Percentiles rank a stretch among this genome's conserved stretches.
Conservation (phyloP, 2,113 vertebrate genomes). For the Misgurnus mizolepis region DNA sequence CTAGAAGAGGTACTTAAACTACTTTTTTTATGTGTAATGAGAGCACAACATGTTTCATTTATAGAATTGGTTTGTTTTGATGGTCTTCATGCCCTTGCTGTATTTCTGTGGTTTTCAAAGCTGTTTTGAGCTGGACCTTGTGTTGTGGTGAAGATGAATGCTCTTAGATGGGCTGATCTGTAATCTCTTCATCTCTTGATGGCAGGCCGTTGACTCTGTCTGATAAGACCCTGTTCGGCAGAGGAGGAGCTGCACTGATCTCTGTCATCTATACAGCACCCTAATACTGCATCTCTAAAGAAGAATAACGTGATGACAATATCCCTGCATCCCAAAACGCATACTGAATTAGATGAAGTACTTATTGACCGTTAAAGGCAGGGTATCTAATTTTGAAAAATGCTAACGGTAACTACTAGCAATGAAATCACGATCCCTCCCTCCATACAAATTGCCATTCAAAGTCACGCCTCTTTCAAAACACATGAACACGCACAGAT, state of each 20-base stretch:
- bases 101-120: slow-evolving; percentile 16
- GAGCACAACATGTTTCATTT: neutral
- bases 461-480: too few species aligned
- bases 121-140: slow-evolving; percentile 37
- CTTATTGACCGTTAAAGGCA: too few species aligned
- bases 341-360: too few species aligned
- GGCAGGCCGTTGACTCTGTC: slow-evolving; percentile 55
- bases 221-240: slow-evolving; percentile 56
- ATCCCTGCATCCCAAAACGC: neutral
- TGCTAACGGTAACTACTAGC: too few species aligned
- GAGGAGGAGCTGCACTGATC: slow-evolving; percentile 59
- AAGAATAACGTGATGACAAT: slow-evolving; percentile 51
- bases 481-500: too few species aligned
- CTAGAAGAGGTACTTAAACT: too few species aligned
- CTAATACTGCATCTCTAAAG: slow-evolving; percentile 41
- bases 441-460: too few species aligned
- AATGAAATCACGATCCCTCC: too few species aligned
- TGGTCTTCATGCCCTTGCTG: neutral
- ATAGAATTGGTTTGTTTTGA: neutral
- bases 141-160: slow-evolving; percentile 60
- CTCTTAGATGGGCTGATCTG: slow-evolving; percentile 51
- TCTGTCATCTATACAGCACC: slow-evolving; percentile 35
- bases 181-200: slow-evolving; percentile 64
- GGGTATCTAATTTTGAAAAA: too few species aligned
- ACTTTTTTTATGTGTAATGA: too few species aligned